Base-by-base conservation (phyloP, 2,888 invertebrate genomes). In the Zhuqinia jingwanae region DNA sequence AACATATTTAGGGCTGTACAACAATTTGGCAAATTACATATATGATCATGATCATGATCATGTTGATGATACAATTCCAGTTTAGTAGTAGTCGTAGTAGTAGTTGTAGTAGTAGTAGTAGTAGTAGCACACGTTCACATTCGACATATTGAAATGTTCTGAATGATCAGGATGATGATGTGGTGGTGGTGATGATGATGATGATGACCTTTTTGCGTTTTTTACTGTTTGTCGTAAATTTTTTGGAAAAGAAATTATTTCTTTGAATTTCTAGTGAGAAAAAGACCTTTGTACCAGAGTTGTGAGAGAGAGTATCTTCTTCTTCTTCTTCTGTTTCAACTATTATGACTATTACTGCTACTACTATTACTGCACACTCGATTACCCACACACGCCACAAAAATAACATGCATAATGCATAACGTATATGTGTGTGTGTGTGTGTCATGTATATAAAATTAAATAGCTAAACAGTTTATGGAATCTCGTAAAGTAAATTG, bases 401-500 rank as follows among this genome's bases (percentile, higher is more conserved):
- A 30, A 2, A 22, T 11, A 22, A 58, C 68, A 70, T 47, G 65
- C 65, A 70, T 70, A 70, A 73, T 73, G 30, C 53, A 53, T 73
- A 73, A 73, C 25, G 20, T 17, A 53, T 17, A 5, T 53, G 17
- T 17, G n/a, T 53, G 17, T 53, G 6, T n/a, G 53, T 53, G 6
- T 17, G 1, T 17, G 17, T 17, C 20, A 36, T 36, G 36, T 36
- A n/a, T n/a, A n/a, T 36, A 36, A 36, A 36, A 36, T 3, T 36
- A 36, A 36, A 36, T 47, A n/a, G 30, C 17, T 63, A 47, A 27
- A 30, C 27, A 53, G 50, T 73, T 73, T 73, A 50, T 73, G 73
- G 73, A 73, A 50, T 73, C 50, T 73, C 73, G 73, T 73, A 73
- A 73, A 73, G 73, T 27, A 27, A 73, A 73, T 27, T 73, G 73